Evolutionary conservation across 2,113 vertebrate genomes (phyloP).

Genomic region (Corythoichthys intestinalis): DNA sequence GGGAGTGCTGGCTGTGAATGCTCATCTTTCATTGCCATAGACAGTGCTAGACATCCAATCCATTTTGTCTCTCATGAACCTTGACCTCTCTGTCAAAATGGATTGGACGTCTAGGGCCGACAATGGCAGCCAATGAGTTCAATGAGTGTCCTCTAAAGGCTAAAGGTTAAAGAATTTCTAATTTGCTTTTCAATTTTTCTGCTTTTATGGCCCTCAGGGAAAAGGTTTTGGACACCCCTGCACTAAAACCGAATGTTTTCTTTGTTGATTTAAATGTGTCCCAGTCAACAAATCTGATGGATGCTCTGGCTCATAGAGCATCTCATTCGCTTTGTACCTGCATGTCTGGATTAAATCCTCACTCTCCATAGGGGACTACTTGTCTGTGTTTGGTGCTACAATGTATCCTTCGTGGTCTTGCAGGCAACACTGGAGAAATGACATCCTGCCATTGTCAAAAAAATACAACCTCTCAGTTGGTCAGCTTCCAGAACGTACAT

Average conservation of each 20-base stretch:
- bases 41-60: no score
- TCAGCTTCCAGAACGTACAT: neutral
- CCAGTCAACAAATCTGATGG: neutral
- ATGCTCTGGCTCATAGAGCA: neutral
- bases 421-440: conserved; percentile 73
- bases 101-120: no score
- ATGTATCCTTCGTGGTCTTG: conserved; percentile 82
- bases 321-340: neutral
- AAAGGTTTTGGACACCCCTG: neutral
- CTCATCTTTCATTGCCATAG: no score
- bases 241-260: neutral
- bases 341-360: conserved; percentile 10
- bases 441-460: neutral
- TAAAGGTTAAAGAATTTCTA: no score
- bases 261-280: neutral
- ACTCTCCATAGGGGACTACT: neutral
- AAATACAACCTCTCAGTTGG: neutral
- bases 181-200: neutral
- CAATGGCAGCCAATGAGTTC: no score
- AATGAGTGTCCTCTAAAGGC: no score
- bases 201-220: neutral
- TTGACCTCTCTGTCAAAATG: no score
- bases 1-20: no score
- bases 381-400: conserved; percentile 62
- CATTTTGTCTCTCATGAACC: no score